Evolutionary conservation across 2,113 vertebrate genomes (phyloP), one percentile per base, ranked within the genome.

Genomic region (Neodontobutis hainanensis): DNA sequence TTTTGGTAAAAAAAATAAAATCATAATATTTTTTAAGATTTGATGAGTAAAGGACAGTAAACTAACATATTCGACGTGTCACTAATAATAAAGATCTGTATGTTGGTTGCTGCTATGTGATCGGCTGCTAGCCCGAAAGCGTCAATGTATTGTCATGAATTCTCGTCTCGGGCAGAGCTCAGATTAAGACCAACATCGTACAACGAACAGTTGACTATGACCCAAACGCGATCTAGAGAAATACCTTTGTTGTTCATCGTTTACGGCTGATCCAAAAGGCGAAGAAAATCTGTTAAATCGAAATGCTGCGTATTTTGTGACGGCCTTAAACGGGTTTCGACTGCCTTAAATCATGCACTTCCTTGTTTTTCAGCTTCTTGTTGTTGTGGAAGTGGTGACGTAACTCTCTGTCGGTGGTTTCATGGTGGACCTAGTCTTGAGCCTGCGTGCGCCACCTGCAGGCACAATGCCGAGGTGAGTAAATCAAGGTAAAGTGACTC

Each of bases 181-280:
- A 8, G 0, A 63, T 9, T 56, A 80, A 43, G 70, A 34, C 57
- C 75, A 65, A 56, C 77, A 65, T 44, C 78, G 43, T 9, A 15
- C 8, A 47, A 12, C 81, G 16, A 11, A 60, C 72, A 77, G 68
- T 50, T 78, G 72, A 66, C 80, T 56, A 35, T 10, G 5, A 11
- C 10, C 8, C 0, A 11, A 44, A 62, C 16, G 9, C 34, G 2
- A 15, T 45, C 5, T 5, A 16, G 56, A n/a, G 4, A 81, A 78
- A 69, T 83, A 93, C 90, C 93, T 93, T 94, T 94, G 87, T 92
- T 94, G 80, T 94, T 94, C 93, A 94, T 94, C 61, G 73, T 89
- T 80, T 68, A 74, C 58, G 43, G 40, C 9, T 49, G 71, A 47
- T 84, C 34, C 48, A 75, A 50, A 61, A 43, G 64, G 45, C 35